Conservation (phyloP, 2,113 vertebrate genomes). For the Oxyura jamaicensis region DNA sequence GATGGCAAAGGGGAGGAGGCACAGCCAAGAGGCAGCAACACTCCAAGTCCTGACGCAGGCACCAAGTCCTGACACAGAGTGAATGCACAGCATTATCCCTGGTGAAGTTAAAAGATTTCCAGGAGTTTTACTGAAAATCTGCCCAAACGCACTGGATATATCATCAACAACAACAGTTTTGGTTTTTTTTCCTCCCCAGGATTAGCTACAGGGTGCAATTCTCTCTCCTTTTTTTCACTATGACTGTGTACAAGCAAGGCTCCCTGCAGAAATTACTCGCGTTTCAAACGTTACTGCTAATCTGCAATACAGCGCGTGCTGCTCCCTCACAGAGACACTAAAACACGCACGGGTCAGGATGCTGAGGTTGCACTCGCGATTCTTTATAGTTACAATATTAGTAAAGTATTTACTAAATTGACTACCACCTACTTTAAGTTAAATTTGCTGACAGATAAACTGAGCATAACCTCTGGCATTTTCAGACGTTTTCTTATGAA, state of each 20-base stretch:
- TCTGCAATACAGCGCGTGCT: background rate
- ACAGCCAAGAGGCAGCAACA: background rate
- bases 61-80: background rate
- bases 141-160: background rate
- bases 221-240: constrained; percentile 33
- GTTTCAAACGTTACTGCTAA: constrained; percentile 46
- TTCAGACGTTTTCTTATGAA: constrained; percentile 68
- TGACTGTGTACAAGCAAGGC: constrained; percentile 44
- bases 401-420: constrained; percentile 70
- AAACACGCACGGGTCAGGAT: background rate
- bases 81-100: background rate
- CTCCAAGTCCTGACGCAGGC: background rate
- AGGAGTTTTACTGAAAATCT: background rate
- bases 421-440: constrained; percentile 65
- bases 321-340: background rate
- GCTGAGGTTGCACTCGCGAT: constrained; percentile 23
- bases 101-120: background rate
- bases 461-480: constrained; percentile 66
- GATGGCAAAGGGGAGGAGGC: background rate
- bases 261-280: constrained; percentile 44
- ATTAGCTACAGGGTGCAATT: constrained; percentile 10
- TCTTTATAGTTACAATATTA: constrained; percentile 47
- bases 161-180: background rate
- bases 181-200: constrained; percentile 12
- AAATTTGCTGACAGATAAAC: constrained; percentile 71